Conservation (phyloP, 2,888 invertebrate genomes). For the Luperina nickerlii region DNA sequence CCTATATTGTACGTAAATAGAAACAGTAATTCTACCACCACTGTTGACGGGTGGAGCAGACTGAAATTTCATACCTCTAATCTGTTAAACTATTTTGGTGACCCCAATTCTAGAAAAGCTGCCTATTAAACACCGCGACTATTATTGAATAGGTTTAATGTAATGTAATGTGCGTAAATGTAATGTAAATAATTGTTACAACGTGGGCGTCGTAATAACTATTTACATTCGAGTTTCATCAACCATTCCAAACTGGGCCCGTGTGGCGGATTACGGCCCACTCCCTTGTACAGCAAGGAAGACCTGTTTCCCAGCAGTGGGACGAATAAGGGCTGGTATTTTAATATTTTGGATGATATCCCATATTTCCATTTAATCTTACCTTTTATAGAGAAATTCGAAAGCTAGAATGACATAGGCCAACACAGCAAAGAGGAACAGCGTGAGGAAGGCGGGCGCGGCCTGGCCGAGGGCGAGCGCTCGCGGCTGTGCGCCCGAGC, state of each 20-base stretch:
- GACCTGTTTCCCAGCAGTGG: neutral
- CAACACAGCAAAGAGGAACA: conserved; percentile 71
- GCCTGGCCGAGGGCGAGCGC: conserved; percentile 85
- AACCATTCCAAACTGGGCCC: no score
- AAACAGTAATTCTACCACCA: neutral
- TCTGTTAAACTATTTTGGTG: neutral
- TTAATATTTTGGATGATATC: neutral
- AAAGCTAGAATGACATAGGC: conserved; percentile 72
- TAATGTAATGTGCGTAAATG: no score
- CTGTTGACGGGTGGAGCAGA: neutral
- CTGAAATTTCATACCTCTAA: neutral
- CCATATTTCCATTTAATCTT: neutral
- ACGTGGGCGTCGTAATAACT: neutral
- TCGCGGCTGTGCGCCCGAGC: conserved; percentile 82
- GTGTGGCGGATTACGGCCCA: neutral
- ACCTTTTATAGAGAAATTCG: conserved; percentile 78
- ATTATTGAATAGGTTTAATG: neutral
- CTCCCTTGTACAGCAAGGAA: neutral
- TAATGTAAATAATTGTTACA: no score
- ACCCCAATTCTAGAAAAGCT: neutral
- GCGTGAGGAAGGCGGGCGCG: conserved; percentile 82
- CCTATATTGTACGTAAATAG: conserved; percentile 17
- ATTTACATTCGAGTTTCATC: neutral
- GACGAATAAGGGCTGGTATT: neutral
- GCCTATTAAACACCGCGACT: neutral